Evolutionary conservation across 2,113 vertebrate species (phyloP).

Genomic region (Myrmecobius fasciatus): DNA sequence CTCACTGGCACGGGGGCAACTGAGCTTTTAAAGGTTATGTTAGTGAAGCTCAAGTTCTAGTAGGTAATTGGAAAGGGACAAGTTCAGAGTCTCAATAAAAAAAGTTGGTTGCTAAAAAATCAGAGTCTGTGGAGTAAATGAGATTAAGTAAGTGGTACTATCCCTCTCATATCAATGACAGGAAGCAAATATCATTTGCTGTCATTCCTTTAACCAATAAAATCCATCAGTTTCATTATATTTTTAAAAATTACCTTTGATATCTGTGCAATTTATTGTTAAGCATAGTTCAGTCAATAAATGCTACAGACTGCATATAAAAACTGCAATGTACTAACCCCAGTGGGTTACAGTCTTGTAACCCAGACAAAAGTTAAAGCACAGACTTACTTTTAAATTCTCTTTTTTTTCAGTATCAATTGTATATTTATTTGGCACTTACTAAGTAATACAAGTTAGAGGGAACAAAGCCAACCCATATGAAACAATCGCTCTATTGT

Average conservation of each 20-base stretch:
- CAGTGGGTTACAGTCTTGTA: background rate
- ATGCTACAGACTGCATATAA: slow-evolving; percentile 71
- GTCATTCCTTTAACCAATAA: slow-evolving; percentile 68
- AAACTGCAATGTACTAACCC: slow-evolving; percentile 70
- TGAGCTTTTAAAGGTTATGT: background rate
- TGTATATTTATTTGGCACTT: background rate
- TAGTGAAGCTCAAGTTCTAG: background rate
- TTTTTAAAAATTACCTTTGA: slow-evolving; percentile 71
- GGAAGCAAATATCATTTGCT: slow-evolving; percentile 44
- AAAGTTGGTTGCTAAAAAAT: background rate
- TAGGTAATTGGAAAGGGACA: background rate
- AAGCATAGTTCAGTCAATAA: slow-evolving; percentile 75
- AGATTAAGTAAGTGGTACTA: background rate
- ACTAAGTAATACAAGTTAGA: background rate
- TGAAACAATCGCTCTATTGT: background rate
- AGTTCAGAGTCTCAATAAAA: background rate
- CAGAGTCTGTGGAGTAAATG: background rate
- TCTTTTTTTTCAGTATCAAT: background rate
- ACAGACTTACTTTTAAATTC: background rate
- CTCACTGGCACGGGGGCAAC: background rate
- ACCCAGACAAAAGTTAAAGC: background rate
- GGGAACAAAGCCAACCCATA: background rate
- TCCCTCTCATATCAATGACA: background rate
- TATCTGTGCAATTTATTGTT: slow-evolving; percentile 71
- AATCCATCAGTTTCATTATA: slow-evolving; percentile 71